Evolutionary conservation across 2,113 vertebrate species (phyloP).

Genomic region (Pterocles gutturalis): DNA sequence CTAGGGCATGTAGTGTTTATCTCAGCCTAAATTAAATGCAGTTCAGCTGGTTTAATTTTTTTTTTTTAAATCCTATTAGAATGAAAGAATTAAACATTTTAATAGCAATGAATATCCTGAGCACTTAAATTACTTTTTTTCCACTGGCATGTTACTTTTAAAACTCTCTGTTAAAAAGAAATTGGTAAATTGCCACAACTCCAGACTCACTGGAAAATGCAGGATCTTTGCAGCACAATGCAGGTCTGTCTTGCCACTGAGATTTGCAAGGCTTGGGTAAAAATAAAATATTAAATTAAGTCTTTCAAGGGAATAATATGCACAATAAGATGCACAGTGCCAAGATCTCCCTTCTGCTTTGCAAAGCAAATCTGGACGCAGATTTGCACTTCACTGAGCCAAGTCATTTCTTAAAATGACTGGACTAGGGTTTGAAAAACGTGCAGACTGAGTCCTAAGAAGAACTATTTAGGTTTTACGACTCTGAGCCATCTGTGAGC

Average conservation of each 20-base stretch:
- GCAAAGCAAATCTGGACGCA: slow-evolving; percentile 33
- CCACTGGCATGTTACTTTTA: neutral
- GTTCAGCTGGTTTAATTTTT: neutral
- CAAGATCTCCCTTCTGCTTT: slow-evolving; percentile 26
- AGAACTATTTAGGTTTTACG: slow-evolving; percentile 20
- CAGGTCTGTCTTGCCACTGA: neutral
- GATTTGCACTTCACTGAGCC: slow-evolving; percentile 22
- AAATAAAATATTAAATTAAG: neutral
- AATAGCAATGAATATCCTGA: neutral
- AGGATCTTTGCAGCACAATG: neutral
- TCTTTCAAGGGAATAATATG: slow-evolving; percentile 48
- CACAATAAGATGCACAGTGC: slow-evolving; percentile 1
- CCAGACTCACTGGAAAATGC: neutral
- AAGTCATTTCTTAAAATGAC: slow-evolving; percentile 46
- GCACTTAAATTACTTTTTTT: neutral
- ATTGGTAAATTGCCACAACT: neutral
- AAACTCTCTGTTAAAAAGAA: neutral
- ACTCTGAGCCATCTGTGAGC: slow-evolving; percentile 34
- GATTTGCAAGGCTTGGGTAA: neutral
- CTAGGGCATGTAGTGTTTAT: neutral
- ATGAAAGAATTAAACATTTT: neutral
- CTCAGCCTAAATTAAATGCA: neutral
- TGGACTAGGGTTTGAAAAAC: slow-evolving; percentile 24
- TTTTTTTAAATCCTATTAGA: too few species aligned
- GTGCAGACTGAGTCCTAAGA: slow-evolving; percentile 35